Conservation (phyloP, 2,888 invertebrate species). For the Mantis religiosa region DNA sequence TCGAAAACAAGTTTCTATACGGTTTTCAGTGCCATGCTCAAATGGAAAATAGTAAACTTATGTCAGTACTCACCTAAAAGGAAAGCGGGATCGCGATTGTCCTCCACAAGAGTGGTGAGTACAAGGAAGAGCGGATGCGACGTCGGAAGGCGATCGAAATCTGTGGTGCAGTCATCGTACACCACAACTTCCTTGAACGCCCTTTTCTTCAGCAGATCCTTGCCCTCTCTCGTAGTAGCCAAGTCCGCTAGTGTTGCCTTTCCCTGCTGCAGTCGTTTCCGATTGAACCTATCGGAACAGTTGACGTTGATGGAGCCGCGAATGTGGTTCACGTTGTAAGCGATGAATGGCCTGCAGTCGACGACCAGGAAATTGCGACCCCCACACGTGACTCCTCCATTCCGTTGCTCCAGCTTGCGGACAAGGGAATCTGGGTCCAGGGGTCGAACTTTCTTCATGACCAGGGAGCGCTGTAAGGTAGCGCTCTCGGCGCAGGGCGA, state of each 20-base stretch:
- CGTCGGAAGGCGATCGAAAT: conserved; percentile 55
- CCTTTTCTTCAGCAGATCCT: conserved; percentile 54
- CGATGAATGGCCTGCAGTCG: conserved; percentile 66
- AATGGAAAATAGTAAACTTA: neutral
- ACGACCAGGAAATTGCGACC: conserved; percentile 48
- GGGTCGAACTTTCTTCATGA: conserved; percentile 51
- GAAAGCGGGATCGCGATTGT: conserved; percentile 61
- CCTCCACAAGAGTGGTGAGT: conserved; percentile 60
- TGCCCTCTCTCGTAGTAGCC: conserved; percentile 59
- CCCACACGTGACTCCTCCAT: conserved; percentile 32
- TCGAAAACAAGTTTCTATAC: no score
- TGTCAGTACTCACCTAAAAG: conserved; percentile 57
- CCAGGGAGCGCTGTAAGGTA: conserved; percentile 49
- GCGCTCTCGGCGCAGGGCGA: conserved; percentile 51
- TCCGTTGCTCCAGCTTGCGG: conserved; percentile 43
- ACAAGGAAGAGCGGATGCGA: conserved; percentile 62
- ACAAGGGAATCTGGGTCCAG: conserved; percentile 52
- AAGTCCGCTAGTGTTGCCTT: conserved; percentile 63
- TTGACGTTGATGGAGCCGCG: conserved; percentile 66
- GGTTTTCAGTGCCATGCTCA: no score
- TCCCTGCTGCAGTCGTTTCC: conserved; percentile 61
- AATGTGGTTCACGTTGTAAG: conserved; percentile 66
- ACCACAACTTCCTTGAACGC: conserved; percentile 60
- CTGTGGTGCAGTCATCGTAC: conserved; percentile 64
- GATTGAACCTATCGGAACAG: conserved; percentile 65